These are phyloP conservation scores for Abrostola triplasia DNA, from an alignment of 2,888 invertebrate species.

Conservation along the genomic window DNA sequence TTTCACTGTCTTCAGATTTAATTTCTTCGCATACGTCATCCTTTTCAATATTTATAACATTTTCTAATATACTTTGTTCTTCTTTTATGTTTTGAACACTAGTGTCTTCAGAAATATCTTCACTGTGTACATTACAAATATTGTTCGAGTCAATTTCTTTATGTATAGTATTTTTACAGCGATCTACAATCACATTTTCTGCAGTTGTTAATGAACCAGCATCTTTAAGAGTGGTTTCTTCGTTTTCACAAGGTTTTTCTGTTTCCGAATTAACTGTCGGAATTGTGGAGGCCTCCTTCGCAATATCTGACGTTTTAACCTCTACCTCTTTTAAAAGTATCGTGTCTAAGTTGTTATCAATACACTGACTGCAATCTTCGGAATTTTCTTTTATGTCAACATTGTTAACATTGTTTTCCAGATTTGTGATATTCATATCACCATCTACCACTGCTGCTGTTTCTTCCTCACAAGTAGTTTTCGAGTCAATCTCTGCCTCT, in stretches of 20 bases:
- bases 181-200: not conserved
- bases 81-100: too few relatives aligned
- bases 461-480: not conserved
- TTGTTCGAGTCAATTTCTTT: not conserved
- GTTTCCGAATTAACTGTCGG: too few relatives aligned
- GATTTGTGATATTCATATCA: not conserved
- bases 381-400: not conserved
- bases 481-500: not conserved
- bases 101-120: not conserved
- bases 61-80: not conserved
- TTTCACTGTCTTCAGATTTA: slow-evolving; percentile 1
- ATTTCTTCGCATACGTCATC: not conserved
- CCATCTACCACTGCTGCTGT: not conserved
- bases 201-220: not conserved
- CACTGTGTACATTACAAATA: not conserved
- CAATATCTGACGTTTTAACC: too few relatives aligned
- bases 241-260: too few relatives aligned
- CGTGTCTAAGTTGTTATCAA: too few relatives aligned
- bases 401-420: not conserved
- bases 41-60: not conserved
- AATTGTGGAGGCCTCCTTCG: too few relatives aligned
- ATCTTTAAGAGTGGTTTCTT: too few relatives aligned
- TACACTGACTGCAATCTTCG: too few relatives aligned
- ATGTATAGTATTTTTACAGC: not conserved
- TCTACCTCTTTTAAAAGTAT: too few relatives aligned